Conservation (phyloP, 2,888 invertebrate genomes). For the Cynaeus angustus region DNA sequence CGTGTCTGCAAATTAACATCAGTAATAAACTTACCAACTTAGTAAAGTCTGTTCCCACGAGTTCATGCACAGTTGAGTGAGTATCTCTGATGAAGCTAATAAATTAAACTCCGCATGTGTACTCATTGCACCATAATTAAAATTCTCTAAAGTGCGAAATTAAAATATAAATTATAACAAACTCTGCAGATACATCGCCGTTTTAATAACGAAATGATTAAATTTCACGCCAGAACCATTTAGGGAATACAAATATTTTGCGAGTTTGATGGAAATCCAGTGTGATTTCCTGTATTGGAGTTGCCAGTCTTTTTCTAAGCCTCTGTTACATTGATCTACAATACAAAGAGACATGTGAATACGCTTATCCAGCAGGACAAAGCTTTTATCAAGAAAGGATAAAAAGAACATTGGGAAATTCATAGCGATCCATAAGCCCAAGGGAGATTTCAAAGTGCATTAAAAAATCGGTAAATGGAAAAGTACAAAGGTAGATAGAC, state of each 20-base stretch:
- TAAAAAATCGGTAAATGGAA: slow-evolving; percentile 16
- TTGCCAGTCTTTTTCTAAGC: slow-evolving; percentile 15
- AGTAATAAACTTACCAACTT: slow-evolving; percentile 34
- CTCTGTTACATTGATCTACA: slow-evolving; percentile 46
- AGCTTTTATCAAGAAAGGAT: slow-evolving; percentile 48
- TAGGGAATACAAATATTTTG: not conserved
- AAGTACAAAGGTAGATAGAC: not conserved
- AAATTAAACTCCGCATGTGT: slow-evolving; percentile 32
- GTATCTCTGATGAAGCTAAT: slow-evolving; percentile 34
- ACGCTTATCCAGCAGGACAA: slow-evolving; percentile 53
- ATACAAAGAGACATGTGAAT: slow-evolving; percentile 52
- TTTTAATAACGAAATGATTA: not conserved
- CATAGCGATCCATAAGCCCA: slow-evolving; percentile 26
- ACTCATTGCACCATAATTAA: slow-evolving; percentile 11
- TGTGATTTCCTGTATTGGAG: slow-evolving; percentile 14
- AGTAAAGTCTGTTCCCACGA: slow-evolving; percentile 23
- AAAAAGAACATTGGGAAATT: slow-evolving; percentile 46
- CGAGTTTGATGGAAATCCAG: slow-evolving; percentile 1
- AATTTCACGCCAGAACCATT: not conserved
- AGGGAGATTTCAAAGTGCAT: slow-evolving; percentile 27
- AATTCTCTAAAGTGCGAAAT: not conserved
- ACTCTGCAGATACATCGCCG: not conserved
- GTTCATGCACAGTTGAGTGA: slow-evolving; percentile 33
- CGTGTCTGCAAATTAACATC: slow-evolving; percentile 26
- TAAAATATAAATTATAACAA: not conserved